Percentiles rank a stretch among this genome's conserved stretches.
Conservation (phyloP, 2,113 vertebrate species). For the Calidris pygmaea region DNA sequence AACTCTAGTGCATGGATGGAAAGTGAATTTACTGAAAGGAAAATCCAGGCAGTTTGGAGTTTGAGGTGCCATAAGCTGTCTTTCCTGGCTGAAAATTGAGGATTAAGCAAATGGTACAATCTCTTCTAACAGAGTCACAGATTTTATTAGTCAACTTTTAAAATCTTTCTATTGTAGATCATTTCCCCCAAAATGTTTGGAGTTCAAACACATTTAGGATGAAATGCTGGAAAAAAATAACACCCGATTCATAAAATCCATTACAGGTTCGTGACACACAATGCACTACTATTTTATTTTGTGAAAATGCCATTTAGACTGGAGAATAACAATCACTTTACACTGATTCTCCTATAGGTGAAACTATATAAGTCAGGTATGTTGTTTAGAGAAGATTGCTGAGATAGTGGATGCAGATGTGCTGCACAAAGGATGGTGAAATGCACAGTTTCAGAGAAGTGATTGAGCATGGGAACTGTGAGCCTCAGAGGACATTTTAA, state of each 20-base stretch:
- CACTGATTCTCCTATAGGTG: not conserved
- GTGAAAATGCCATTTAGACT: not conserved
- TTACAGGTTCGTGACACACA: not conserved
- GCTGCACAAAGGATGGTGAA: not conserved
- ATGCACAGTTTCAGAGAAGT: not conserved
- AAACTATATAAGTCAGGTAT: not conserved
- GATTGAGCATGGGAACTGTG: not conserved
- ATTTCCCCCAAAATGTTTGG: not conserved
- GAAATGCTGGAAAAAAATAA: not conserved
- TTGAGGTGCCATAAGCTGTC: not conserved
- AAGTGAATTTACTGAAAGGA: not conserved
- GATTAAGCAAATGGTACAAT: not conserved
- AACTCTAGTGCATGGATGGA: not conserved
- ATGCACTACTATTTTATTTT: not conserved
- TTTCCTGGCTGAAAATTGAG: not conserved
- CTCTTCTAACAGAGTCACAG: not conserved
- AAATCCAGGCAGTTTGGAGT: not conserved
- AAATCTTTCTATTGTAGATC: not conserved
- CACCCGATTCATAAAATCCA: not conserved
- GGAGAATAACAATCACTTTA: not conserved
- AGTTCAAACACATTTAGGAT: not conserved
- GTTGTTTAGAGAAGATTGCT: not conserved
- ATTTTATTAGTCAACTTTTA: not conserved
- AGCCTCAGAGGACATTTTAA: not conserved
- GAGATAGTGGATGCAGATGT: not conserved